phyloP scores from a whole-genome alignment of 2,888 invertebrate species.

The Cepaea hortensis region DNA sequence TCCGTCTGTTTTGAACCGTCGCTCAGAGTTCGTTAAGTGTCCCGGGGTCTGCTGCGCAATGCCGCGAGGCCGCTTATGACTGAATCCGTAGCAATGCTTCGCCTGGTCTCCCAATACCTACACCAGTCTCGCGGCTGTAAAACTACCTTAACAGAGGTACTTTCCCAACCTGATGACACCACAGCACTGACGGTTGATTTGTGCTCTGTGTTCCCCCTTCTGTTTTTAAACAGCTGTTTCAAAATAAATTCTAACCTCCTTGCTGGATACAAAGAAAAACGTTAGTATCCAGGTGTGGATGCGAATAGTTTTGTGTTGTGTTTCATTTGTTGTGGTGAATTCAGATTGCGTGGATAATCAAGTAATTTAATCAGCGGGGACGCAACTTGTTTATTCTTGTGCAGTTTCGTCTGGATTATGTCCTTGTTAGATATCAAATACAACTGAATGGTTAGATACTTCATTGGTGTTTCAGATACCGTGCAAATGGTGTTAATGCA shows the following conservation, averaged over 20 bases:
- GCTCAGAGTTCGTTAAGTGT: slow-evolving; percentile 7
- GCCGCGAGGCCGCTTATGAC: too few species aligned
- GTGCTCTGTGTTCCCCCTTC: background rate
- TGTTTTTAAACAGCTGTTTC: slow-evolving; percentile 16
- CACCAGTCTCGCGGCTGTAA: background rate
- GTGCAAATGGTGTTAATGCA: too few species aligned
- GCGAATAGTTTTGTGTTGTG: background rate
- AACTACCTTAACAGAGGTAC: background rate
- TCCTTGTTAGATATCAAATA: too few species aligned
- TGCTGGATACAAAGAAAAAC: background rate
- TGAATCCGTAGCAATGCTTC: too few species aligned
- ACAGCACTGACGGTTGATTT: background rate
- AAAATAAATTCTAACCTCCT: background rate
- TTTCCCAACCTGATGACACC: background rate
- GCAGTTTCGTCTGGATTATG: too few species aligned
- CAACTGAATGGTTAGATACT: too few species aligned
- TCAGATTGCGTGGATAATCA: background rate
- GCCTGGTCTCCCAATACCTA: background rate
- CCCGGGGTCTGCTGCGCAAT: background rate
- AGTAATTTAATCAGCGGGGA: background rate
- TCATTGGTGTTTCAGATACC: too few species aligned
- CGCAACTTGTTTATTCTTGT: background rate
- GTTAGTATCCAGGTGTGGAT: background rate
- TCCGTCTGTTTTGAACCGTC: background rate
- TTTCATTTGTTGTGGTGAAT: background rate